phyloP scores from a whole-genome alignment of 2,113 vertebrate species.

The Meleagris gallopavo region DNA sequence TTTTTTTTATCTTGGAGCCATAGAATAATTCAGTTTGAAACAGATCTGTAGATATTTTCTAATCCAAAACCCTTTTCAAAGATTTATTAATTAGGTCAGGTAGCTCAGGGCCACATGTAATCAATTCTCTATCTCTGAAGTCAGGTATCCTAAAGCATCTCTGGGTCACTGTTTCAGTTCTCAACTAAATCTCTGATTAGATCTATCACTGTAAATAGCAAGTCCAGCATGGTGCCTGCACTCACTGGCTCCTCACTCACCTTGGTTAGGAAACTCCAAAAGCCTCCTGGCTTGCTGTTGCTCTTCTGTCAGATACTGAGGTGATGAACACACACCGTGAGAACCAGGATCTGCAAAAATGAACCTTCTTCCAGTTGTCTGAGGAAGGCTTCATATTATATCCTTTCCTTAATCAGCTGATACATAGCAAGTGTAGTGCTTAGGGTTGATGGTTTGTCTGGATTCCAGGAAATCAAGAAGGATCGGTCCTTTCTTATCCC shows the following conservation, averaged over 20 bases:
- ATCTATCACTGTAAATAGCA: not conserved
- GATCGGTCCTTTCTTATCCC: too few species aligned
- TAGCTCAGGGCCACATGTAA: not conserved
- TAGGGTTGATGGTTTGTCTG: too few species aligned
- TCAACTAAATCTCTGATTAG: not conserved
- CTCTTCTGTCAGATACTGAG: not conserved
- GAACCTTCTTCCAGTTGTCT: not conserved
- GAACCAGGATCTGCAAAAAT: not conserved
- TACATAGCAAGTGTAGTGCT: too few species aligned
- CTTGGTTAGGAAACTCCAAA: not conserved
- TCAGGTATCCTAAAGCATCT: not conserved
- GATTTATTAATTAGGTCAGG: not conserved
- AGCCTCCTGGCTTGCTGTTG: not conserved
- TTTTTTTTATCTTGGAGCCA: not conserved
- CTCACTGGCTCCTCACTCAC: not conserved
- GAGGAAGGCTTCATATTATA: not conserved
- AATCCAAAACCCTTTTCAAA: not conserved
- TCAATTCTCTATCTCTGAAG: not conserved
- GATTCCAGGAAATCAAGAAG: too few species aligned
- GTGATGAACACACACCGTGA: not conserved
- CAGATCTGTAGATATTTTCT: not conserved
- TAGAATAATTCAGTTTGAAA: not conserved
- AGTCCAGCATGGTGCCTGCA: not conserved
- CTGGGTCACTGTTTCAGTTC: not conserved
- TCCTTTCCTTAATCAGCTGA: not conserved